Percentiles rank a stretch among this genome's conserved stretches.
Conservation (phyloP, 2,888 invertebrate genomes). For the Mesodorylaimus sp. region DNA sequence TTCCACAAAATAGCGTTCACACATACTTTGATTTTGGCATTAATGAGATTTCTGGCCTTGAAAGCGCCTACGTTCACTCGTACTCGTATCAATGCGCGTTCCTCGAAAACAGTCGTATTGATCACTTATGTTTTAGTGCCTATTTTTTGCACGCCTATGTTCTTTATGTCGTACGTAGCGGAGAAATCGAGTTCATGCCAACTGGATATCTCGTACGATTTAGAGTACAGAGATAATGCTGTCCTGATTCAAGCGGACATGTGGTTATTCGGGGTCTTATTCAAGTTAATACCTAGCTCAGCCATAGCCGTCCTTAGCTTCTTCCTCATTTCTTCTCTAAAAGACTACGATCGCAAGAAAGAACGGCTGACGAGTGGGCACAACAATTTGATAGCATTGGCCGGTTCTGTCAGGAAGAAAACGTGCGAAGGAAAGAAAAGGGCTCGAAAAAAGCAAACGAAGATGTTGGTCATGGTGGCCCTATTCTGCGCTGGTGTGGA, state of each 20-base stretch:
- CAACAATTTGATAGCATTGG: no score
- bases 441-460: no score
- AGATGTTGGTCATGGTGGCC: conserved; percentile 19
- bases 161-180: no score
- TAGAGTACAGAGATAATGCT: conserved; percentile 15
- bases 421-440: no score
- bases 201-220: conserved; percentile 15
- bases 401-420: no score
- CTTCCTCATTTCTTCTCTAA: conserved; percentile 14
- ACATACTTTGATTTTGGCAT: conserved; percentile 19
- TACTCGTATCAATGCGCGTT: background rate
- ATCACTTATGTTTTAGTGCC: no score
- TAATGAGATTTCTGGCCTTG: conserved; percentile 6
- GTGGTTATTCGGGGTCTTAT: conserved; percentile 21
- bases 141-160: no score
- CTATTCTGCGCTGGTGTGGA: conserved; percentile 20
- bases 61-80: background rate
- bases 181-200: no score
- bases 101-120: no score
- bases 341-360: no score
- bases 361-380: no score
- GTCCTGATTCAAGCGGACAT: conserved; percentile 17
- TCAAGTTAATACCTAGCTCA: conserved; percentile 19
- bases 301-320: conserved; percentile 14
- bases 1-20: conserved; percentile 16